A percentile compares a stretch with the other conserved stretches of the same genome.
Evolutionary conservation across 2,113 vertebrate species (phyloP).

Genomic region (Shinisaurus crocodilurus): DNA sequence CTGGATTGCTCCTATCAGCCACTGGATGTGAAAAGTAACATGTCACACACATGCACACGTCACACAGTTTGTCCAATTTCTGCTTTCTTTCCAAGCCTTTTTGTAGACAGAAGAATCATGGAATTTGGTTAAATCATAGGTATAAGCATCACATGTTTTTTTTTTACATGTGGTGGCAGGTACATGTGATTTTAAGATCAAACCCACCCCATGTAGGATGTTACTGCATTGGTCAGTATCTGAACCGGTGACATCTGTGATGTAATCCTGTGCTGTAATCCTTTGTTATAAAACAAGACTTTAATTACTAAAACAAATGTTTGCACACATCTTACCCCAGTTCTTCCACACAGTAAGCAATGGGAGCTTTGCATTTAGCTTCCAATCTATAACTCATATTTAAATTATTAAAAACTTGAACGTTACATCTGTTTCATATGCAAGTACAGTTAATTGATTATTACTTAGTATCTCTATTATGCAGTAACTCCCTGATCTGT

Average conservation of each 20-base stretch:
- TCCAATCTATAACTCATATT: neutral
- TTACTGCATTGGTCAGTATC: neutral
- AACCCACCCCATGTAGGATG: neutral
- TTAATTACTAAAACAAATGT: neutral
- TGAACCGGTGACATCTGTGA: neutral
- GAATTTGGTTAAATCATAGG: neutral
- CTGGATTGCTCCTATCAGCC: neutral
- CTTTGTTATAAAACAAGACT: neutral
- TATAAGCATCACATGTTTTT: neutral
- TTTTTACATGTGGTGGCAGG: neutral
- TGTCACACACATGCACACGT: neutral
- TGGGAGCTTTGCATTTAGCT: neutral
- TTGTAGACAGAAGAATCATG: neutral
- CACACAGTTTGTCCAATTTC: neutral
- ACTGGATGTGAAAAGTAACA: neutral
- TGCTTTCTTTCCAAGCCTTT: neutral
- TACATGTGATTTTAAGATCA: neutral
- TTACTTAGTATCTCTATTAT: conserved; percentile 29
- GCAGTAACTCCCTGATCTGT: conserved; percentile 56
- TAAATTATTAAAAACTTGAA: conserved; percentile 1
- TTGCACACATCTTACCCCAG: neutral
- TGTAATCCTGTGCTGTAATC: neutral
- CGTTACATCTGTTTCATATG: conserved; percentile 21
- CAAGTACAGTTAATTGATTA: conserved; percentile 18
- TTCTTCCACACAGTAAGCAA: neutral